Base-by-base conservation (phyloP, 2,113 vertebrate genomes). In the Syngnathus typhle region DNA sequence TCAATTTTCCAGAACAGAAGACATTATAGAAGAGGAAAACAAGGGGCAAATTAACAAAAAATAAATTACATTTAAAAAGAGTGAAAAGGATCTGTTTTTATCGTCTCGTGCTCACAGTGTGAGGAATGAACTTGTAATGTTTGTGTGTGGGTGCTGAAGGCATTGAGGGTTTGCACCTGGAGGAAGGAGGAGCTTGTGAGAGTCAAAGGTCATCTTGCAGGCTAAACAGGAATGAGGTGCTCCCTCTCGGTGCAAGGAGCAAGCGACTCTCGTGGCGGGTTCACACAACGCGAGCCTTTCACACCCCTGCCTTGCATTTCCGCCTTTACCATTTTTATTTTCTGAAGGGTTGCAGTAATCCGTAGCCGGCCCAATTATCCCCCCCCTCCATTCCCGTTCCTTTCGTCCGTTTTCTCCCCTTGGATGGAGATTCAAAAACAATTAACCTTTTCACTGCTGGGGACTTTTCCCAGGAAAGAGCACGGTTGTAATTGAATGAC, bases 151-250 rank as follows among this genome's bases (percentile, higher is more conserved):
- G 70, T 54, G 73, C 72, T 76, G 71, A 73, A 65, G 75, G 65
- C 73, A 76, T 78, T 83, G 84, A 92, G 87, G 82, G 85, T 83
- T 83, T 93, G 93, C 93, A 94, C 93, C 93, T 96, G 94, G 94
- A 90, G 87, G 75, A 88, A 85, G 85, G 88, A 89, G 89, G 88
- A 90, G 83, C 85, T 87, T 78, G 61, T 46, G 0, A 75, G 80
- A 92, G 90, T 88, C 92, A 93, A 83, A 88, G 93, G 92, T 92
- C 91, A 90, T 85, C 82, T 84, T 73, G 83, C 85, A 88, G 90
- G 90, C 91, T 90, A 89, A 92, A 93, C 90, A 92, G 82, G 90
- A 92, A 90, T 88, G 88, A 76, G 84, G 87, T 88, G 80, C 76
- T 82, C 78, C 87, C 81, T 90, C 73, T 80, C 71, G 72, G 88